Evolutionary conservation across 2,888 invertebrate genomes (phyloP), one percentile per base, ranked within the genome.

Genomic region (Chymomyza procnemis): DNA sequence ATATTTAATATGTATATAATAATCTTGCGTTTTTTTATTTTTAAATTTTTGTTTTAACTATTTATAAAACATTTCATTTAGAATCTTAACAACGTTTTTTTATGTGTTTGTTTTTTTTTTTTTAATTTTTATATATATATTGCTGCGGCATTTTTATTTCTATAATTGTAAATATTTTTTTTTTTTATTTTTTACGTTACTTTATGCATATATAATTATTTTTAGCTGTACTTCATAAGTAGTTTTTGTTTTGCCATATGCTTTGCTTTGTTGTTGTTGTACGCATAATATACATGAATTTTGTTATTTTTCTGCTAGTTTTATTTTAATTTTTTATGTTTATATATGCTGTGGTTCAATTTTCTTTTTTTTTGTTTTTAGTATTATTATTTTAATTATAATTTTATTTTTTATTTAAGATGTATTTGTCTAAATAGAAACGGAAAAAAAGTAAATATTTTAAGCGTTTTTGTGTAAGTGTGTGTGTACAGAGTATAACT

Each of bases 41-140:
- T 69, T 63, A 79, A 64, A 65, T 69, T 76, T 75, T 83, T 73
- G 68, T 79, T 88, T 88, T 89, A 89, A 89, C 88, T 88, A 86
- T 88, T 89, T 89, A 89, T 89, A 89, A 87, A 88, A 88, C 83
- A 80, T 88, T 86, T 79, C 80, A 79, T 85, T 88, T 88, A 88
- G 88, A 89, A 88, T 90, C 79, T 85, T 89, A 89, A 89, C 89
- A 89, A 87, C 83, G 66, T 85, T 73, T 75, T 65, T 65, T 71
- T 61, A 64, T 57, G 12, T 47, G 63, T 62, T 12, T 61, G 22
- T 70, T 48, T 69, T 66, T 52, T 65, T 66, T 68, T 59, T 71
- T 3, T 66, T 55, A 69, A 71, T 61, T 65, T 59, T 46, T 21
- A 48, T 68, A 18, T 46, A 19, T 79, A 76, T 80, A 78, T 82